These are phyloP conservation scores for Vulpes lagopus DNA, from an alignment of 2,113 vertebrate species.

Conservation along the genomic window DNA sequence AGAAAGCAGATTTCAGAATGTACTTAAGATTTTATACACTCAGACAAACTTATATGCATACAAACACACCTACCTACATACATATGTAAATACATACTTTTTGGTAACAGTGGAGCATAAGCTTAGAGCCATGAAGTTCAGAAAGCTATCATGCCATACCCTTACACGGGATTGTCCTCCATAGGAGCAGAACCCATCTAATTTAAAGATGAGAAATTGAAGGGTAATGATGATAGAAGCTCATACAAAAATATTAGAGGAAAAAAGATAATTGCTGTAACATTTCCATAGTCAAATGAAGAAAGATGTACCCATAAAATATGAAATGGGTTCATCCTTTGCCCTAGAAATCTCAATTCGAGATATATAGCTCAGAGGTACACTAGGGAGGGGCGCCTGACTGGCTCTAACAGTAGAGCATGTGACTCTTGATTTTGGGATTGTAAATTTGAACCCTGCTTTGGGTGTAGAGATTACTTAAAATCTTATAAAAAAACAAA, in stretches of 20 bases:
- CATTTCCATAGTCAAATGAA: background rate
- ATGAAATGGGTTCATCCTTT: background rate
- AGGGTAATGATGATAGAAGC: background rate
- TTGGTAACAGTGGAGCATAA: background rate
- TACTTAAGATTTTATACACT: background rate
- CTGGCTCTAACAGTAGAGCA: background rate
- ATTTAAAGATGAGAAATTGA: background rate
- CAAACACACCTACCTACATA: background rate
- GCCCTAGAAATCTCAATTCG: background rate
- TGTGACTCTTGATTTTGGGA: background rate
- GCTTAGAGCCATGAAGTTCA: background rate
- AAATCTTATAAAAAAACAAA: background rate
- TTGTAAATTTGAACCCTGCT: background rate
- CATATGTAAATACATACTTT: background rate
- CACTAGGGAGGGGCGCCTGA: background rate
- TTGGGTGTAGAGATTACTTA: background rate
- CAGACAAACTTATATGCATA: background rate
- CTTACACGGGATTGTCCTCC: background rate
- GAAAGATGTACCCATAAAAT: background rate
- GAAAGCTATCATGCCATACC: background rate
- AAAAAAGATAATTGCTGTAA: background rate
- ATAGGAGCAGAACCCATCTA: background rate
- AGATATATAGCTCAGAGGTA: background rate
- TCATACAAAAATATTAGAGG: background rate
- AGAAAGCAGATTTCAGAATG: background rate